Evolutionary conservation across 2,888 invertebrate species (phyloP), one percentile per base, ranked within the genome.

Genomic region (Calameuta filiformis): DNA sequence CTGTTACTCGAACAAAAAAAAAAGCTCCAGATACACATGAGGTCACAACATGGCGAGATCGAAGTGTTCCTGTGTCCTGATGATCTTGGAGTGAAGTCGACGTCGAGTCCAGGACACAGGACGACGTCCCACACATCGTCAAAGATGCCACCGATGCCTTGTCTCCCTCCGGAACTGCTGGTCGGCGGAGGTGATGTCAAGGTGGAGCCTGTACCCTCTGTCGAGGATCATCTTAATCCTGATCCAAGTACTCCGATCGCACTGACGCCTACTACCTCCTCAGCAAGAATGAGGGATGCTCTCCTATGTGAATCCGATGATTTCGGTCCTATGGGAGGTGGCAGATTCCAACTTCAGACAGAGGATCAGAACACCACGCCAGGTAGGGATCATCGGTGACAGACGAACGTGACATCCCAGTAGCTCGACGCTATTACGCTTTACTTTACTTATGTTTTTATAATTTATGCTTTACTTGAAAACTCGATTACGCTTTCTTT

Each of bases 51-150:
- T 84, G 98, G 97, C 79, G 97, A 98, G 92, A 98, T 98, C 85
- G 98, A 98, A 93, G 98, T 98, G 80, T 98, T 96, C 93, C 94
- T 98, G 83, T 98, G 98, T 93, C 98, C 98, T 75, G 98, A 98
- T 76, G 91, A 91, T 83, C 87, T 88, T 75, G 84, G 87, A 74
- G 82, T 79, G 15, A 82, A 83, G 79, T 81, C 87, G 77, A 86
- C 56, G 31, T 73, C 71, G 68, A 78, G 78, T 73, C 78, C 78
- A 34, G 75, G 75, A n/a, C 76, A 75, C 75, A 69, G 76, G 33
- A 78, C 78, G 78, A 75, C 30, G 33, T 75, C 75, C 73, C 30
- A 86, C 83, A 82, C 84, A 86, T 84, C 82, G 79, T 82, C 85
- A 80, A 88, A 84, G 82, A 82, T 83, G 80, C 85, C 87, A 74